Evolutionary conservation across 2,113 vertebrate genomes (phyloP).

Genomic region (Sylvilagus bachmani): DNA sequence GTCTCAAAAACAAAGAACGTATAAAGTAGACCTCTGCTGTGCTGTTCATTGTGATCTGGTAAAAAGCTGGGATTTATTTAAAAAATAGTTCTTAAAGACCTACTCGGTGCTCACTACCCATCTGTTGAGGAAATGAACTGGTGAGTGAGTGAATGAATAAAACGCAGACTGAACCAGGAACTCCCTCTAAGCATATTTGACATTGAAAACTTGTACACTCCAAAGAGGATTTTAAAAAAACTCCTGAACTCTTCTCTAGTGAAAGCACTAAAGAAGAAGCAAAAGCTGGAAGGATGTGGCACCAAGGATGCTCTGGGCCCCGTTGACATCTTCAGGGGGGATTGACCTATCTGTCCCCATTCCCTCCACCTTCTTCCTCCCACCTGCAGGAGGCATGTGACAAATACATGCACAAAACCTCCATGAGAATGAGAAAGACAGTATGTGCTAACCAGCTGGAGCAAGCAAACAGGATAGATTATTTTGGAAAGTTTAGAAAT

Average conservation of each 20-base stretch:
- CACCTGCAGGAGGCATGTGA: background rate
- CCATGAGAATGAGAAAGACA: background rate
- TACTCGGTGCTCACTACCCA: conserved; percentile 39
- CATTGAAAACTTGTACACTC: background rate
- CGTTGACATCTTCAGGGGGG: background rate
- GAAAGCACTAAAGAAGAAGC: background rate
- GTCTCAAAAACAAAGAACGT: conserved; percentile 40
- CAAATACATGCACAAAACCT: background rate
- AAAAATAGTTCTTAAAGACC: conserved; percentile 39
- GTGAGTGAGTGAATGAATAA: background rate
- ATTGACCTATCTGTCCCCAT: background rate
- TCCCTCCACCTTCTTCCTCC: background rate
- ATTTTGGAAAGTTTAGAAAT: conserved; percentile 1
- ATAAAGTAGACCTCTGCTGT: conserved; percentile 3
- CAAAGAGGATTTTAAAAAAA: background rate
- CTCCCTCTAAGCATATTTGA: background rate
- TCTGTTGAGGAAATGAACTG: conserved; percentile 4
- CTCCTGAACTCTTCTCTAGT: background rate
- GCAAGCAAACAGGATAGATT: background rate
- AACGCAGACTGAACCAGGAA: conserved; percentile 12
- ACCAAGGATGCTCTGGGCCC: no score
- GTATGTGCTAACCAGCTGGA: background rate
- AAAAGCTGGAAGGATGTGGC: background rate
- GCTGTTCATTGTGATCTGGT: conserved; percentile 30
- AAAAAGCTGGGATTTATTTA: conserved; percentile 11